Evolutionary conservation across 2,797 vertebrate species (phyloP).

Genomic region (Tapera naevia): DNA sequence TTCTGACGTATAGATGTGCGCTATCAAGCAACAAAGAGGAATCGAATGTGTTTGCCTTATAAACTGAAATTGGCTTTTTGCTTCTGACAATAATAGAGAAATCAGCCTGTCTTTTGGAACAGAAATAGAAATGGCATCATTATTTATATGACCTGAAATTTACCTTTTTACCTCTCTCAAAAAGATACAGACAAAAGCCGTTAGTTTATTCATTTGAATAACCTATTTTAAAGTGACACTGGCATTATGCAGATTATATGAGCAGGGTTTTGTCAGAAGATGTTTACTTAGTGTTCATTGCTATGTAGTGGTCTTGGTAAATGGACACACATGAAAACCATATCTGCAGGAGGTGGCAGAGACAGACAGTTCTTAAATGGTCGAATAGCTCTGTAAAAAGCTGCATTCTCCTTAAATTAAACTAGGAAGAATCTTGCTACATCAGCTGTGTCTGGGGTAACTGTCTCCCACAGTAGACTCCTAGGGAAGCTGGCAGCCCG

Average conservation of each 20-base stretch:
- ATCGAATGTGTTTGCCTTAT: neutral
- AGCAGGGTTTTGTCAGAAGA: neutral
- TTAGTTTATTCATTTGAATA: neutral
- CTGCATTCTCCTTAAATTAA: neutral
- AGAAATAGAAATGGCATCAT: neutral
- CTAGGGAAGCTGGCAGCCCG: no score
- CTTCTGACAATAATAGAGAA: neutral
- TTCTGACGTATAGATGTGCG: neutral
- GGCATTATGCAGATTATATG: neutral
- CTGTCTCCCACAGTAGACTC: no score
- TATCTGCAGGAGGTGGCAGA: neutral
- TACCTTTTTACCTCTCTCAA: neutral
- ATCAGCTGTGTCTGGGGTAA: neutral
- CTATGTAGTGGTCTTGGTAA: neutral
- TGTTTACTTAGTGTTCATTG: neutral
- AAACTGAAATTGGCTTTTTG: neutral
- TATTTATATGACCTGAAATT: neutral
- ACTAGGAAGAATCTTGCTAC: neutral
- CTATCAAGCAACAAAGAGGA: neutral
- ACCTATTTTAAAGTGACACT: neutral
- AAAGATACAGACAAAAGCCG: neutral
- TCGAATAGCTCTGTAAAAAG: neutral
- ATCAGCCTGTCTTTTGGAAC: neutral
- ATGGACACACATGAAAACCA: accelerated
- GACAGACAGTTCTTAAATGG: neutral